A percentile compares a stretch with the other conserved stretches of the same genome.
Conservation (phyloP, 2,797 vertebrate species). For the Fringilla coelebs region DNA sequence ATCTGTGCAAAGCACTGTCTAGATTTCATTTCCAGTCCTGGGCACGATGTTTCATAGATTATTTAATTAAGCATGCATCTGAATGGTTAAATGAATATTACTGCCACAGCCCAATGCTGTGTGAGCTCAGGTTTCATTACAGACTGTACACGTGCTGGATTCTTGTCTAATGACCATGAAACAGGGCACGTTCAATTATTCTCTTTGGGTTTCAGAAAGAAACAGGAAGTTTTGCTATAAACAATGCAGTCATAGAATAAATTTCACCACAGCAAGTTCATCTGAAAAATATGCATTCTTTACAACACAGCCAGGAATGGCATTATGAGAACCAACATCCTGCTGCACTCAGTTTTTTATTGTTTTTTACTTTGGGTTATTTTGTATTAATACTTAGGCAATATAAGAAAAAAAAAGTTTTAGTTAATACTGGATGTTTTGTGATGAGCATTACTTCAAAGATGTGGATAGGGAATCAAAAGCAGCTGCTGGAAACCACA, state of each 20-base stretch:
- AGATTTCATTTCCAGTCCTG: neutral
- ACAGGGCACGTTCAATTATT: conserved; percentile 57
- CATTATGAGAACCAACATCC: conserved; percentile 52
- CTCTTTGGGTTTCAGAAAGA: conserved; percentile 61
- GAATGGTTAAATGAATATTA: conserved; percentile 15
- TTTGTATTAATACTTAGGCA: conserved; percentile 5
- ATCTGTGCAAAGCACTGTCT: neutral
- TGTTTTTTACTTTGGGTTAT: neutral
- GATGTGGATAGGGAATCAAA: conserved; percentile 45
- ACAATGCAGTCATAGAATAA: conserved; percentile 64
- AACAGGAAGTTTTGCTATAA: conserved; percentile 68
- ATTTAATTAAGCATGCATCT: neutral
- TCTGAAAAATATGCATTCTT: conserved; percentile 61
- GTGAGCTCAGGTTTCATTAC: conserved; percentile 44
- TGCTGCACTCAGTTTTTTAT: neutral
- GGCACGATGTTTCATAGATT: neutral
- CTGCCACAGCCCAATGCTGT: conserved; percentile 12
- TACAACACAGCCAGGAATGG: conserved; percentile 42
- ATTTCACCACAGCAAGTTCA: conserved; percentile 58
- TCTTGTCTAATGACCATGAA: conserved; percentile 63
- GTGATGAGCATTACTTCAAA: conserved; percentile 42
- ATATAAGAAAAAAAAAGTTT: neutral
- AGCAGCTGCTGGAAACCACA: conserved; percentile 41
- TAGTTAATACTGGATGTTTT: conserved; percentile 14
- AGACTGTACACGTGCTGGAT: conserved; percentile 46